Conservation (phyloP, 2,113 vertebrate species). For the Neogale vison region DNA sequence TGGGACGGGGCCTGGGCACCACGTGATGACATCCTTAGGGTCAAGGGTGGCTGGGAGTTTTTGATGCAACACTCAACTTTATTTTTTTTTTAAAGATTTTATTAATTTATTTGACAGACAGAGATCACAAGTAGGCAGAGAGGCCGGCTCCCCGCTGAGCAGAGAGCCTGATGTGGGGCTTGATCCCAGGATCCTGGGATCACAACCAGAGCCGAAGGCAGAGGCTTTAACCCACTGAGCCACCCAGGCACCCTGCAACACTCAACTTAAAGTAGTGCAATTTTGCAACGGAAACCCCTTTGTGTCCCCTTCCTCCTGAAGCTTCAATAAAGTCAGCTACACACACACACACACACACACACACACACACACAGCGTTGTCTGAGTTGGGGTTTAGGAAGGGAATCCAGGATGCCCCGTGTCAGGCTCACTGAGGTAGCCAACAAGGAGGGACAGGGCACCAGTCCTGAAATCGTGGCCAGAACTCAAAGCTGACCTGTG, state of each 20-base stretch:
- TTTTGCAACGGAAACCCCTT: not conserved
- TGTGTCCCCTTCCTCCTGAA: not conserved
- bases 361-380: not conserved
- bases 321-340: not conserved
- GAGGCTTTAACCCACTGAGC: too few relatives aligned
- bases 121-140: too few relatives aligned
- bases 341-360: not conserved
- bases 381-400: not conserved
- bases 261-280: not conserved
- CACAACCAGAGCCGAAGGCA: too few relatives aligned
- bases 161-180: too few relatives aligned
- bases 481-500: not conserved
- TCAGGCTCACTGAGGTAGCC: not conserved
- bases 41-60: not conserved
- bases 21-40: not conserved
- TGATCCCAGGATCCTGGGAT: too few relatives aligned
- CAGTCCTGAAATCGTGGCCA: not conserved
- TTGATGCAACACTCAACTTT: not conserved
- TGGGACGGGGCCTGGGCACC: rapidly evolving
- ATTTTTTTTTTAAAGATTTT: too few relatives aligned
- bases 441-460: not conserved
- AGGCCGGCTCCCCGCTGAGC: too few relatives aligned
- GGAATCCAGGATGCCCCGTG: not conserved
- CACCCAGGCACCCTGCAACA: too few relatives aligned
- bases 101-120: too few relatives aligned